Percentiles rank a stretch among this genome's conserved stretches.
Evolutionary conservation across 2,113 vertebrate species (phyloP).

Genomic region (Erinaceus europaeus): DNA sequence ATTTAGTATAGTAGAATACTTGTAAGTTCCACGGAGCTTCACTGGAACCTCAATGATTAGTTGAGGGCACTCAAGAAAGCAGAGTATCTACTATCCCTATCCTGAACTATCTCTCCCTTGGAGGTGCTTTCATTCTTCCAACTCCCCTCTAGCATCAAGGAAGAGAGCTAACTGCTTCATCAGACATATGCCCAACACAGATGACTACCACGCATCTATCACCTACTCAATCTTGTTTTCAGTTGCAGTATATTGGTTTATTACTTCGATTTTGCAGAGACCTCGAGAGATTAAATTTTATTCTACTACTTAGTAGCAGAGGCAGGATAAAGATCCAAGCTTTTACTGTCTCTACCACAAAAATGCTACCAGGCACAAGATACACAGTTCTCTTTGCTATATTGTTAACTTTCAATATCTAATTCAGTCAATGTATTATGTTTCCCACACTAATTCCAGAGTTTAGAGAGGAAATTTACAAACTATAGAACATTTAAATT

Average conservation of each 20-base stretch:
- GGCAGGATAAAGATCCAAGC: constrained; percentile 6
- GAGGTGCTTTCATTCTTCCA: neutral
- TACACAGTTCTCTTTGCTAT: neutral
- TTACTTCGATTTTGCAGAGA: neutral
- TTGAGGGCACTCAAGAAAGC: neutral
- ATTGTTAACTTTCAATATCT: neutral
- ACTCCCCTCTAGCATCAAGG: neutral
- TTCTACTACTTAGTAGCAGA: neutral
- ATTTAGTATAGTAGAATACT: neutral
- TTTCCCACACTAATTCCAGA: neutral
- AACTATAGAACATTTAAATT: constrained; percentile 16
- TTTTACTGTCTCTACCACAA: constrained; percentile 32
- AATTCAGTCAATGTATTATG: neutral
- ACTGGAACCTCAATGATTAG: neutral
- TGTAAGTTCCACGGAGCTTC: neutral
- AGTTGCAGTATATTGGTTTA: neutral
- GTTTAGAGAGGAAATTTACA: constrained; percentile 23
- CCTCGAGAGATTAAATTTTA: constrained; percentile 25
- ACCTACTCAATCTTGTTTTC: neutral
- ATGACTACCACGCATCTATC: neutral
- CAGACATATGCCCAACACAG: neutral
- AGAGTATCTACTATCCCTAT: neutral
- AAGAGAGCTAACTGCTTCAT: neutral
- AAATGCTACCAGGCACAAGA: constrained; percentile 2
- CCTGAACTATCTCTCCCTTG: neutral